Conservation (phyloP, 1,140 invertebrate species). For the Drosophila insularis region DNA sequence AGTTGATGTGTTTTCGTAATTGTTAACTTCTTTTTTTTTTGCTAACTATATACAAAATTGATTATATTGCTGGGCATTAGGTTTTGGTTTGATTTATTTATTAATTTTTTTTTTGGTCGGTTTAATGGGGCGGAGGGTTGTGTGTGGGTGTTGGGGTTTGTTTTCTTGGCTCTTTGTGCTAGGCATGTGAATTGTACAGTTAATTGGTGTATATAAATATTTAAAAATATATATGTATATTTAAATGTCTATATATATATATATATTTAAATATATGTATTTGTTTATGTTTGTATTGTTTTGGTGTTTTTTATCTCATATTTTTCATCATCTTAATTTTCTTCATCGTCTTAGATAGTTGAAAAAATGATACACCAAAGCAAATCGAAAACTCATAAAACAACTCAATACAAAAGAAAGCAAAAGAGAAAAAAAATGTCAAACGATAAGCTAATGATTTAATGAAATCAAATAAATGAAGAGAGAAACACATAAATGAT, state of each 20-base stretch:
- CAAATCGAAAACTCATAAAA: not conserved
- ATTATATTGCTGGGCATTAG: not conserved
- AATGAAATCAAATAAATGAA: not conserved
- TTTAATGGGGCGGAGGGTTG: not conserved
- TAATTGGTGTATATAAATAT: not conserved
- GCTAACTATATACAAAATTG: constrained; percentile 7
- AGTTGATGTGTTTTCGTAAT: not conserved
- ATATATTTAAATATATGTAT: not conserved
- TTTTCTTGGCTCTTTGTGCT: not conserved
- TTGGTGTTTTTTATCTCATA: not conserved
- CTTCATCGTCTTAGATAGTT: constrained; percentile 45
- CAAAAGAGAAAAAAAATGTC: too few relatives aligned
- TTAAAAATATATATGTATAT: not conserved
- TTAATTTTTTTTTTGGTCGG: constrained; percentile 26
- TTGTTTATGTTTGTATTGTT: not conserved
- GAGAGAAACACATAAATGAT: not conserved
- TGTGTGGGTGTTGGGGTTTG: not conserved
- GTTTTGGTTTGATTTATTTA: constrained; percentile 13
- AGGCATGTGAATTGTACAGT: not conserved
- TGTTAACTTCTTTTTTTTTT: not conserved
- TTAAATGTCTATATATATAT: not conserved
- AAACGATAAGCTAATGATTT: not conserved
- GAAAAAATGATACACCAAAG: constrained; percentile 1
- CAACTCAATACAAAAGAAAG: too few relatives aligned
- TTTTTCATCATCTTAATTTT: constrained; percentile 15